These are phyloP conservation scores for Pelusios castaneus DNA, from an alignment of 2,113 vertebrate genomes.

Conservation along the genomic window DNA sequence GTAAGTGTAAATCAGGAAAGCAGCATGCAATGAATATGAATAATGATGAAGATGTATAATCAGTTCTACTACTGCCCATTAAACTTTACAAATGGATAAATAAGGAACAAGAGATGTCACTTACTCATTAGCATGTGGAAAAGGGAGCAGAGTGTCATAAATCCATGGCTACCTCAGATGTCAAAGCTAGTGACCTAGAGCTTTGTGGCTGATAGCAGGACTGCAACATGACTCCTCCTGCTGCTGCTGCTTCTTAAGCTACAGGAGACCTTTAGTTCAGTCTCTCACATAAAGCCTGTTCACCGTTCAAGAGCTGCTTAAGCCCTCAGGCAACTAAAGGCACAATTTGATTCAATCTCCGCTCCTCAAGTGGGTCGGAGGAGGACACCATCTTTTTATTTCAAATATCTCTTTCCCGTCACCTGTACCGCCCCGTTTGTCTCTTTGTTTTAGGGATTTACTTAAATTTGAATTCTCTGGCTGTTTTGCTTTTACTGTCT, in stretches of 20 bases:
- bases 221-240: rapidly evolving
- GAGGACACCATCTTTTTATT: neutral
- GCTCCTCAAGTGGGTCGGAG: neutral
- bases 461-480: neutral
- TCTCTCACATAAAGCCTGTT: rapidly evolving
- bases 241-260: neutral
- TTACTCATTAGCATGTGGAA: conserved; percentile 9
- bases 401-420: neutral
- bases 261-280: rapidly evolving
- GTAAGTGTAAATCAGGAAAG: conserved; percentile 14
- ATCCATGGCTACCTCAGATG: neutral
- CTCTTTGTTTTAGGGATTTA: rapidly evolving
- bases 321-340: rapidly evolving
- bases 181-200: neutral
- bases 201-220: rapidly evolving
- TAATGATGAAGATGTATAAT: neutral
- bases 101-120: conserved; percentile 42
- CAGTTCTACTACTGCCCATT: conserved; percentile 18
- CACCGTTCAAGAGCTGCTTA: neutral
- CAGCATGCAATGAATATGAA: neutral
- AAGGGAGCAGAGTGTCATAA: neutral
- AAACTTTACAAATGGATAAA: conserved; percentile 48
- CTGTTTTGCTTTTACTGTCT: rapidly evolving
- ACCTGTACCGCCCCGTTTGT: neutral
- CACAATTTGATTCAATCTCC: rapidly evolving